These are phyloP conservation scores for Leucopternis melanops DNA, from an alignment of 2,113 vertebrate species.

Conservation along the genomic window DNA sequence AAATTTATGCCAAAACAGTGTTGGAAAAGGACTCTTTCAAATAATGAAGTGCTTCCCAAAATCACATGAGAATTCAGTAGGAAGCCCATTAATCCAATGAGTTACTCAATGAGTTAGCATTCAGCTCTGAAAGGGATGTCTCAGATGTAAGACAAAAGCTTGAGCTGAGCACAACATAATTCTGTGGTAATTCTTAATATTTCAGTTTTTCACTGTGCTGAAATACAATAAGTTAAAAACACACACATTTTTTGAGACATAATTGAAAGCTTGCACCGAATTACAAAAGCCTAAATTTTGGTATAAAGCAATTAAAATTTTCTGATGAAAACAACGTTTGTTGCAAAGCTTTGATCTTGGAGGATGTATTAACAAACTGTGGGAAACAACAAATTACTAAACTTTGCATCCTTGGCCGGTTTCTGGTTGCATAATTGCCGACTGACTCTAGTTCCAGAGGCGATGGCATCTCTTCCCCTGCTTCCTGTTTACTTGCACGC, in stretches of 20 bases:
- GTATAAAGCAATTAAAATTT: not conserved
- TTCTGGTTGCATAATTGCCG: not conserved
- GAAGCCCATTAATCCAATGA: not conserved
- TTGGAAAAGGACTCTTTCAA: not conserved
- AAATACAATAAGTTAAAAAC: constrained; percentile 10
- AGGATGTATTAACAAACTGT: not conserved
- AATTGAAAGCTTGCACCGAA: not conserved
- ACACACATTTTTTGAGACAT: not conserved
- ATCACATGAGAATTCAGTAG: not conserved
- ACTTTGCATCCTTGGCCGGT: not conserved
- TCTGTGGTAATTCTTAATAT: not conserved
- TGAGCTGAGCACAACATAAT: not conserved
- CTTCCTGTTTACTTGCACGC: not conserved
- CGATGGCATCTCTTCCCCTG: not conserved
- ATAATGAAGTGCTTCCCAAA: not conserved
- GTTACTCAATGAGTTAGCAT: not conserved
- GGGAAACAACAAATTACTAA: not conserved
- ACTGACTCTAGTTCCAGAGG: not conserved
- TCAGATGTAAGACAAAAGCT: not conserved
- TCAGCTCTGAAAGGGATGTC: not conserved
- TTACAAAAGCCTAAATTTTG: not conserved
- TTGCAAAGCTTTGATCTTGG: not conserved
- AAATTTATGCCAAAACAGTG: not conserved
- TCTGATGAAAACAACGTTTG: not conserved
- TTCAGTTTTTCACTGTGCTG: not conserved